phyloP scores from a whole-genome alignment of 2,797 vertebrate species.

The Urocyon cinereoargenteus region DNA sequence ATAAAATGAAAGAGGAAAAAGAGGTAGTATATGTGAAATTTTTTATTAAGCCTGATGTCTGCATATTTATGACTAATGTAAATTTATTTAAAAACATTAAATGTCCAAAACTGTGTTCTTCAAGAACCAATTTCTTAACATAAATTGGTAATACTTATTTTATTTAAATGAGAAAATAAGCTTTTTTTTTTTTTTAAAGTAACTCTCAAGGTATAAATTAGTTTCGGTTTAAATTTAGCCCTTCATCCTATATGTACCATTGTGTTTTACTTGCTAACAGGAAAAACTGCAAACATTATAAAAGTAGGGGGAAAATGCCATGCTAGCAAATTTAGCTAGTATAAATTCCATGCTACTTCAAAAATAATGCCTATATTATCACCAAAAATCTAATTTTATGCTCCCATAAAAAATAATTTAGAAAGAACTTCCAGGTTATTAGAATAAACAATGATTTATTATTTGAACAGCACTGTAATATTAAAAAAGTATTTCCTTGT shows the following conservation, averaged over 20 bases:
- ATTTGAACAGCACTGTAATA: conserved; percentile 16
- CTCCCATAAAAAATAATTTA: background rate
- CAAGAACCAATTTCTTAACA: background rate
- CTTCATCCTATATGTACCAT: background rate
- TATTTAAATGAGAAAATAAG: conserved; percentile 36
- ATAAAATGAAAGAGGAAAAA: background rate
- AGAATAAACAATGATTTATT: conserved; percentile 19
- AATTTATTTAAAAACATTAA: conserved; percentile 44
- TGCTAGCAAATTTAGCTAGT: background rate
- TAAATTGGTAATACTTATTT: conserved; percentile 29
- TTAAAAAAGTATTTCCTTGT: conserved; percentile 16
- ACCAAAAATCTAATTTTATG: conserved; percentile 10
- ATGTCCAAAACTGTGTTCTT: background rate
- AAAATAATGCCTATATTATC: conserved; percentile 43
- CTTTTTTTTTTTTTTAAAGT: background rate
- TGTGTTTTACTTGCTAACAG: conserved; percentile 7
- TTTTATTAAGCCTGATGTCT: background rate
- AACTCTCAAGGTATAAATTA: background rate
- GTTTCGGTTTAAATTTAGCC: background rate
- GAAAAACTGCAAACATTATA: background rate
- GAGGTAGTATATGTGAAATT: background rate
- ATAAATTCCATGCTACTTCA: conserved; percentile 4
- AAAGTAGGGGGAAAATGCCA: background rate
- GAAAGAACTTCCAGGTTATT: background rate
- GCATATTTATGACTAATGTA: background rate